Evolutionary conservation across 2,888 invertebrate genomes (phyloP), one percentile per base, ranked within the genome.

Genomic region (Empis stercorea): DNA sequence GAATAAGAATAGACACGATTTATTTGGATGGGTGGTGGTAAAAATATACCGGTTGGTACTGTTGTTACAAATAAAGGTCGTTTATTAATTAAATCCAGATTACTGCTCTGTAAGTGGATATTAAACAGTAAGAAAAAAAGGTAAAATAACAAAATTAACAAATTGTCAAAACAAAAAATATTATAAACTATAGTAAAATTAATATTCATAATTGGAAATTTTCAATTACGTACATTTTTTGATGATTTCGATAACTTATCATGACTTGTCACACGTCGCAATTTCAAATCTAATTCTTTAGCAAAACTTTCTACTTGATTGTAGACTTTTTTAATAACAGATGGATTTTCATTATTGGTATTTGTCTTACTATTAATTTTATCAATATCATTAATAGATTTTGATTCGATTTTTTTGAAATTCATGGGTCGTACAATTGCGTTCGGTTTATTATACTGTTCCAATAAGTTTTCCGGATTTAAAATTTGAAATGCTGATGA

Each of bases 21-120:
- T 38, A 58, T 53, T 46, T 59, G 49, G 51, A 61, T 50, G 54
- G 63, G 84, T 6, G 88, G 87, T 59, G 83, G 79, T 53, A 87
- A 68, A 62, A 87, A 88, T 57, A 80, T 78, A 3, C 88, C 88
- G 45, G 77, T 78, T 56, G 81, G 83, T 39, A 88, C 88, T 0
- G 87, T 87, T 10, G 86, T 87, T 53, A 87, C 79, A 61, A 88
- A 88, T 10, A 85, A 77, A 49, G 78, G 79, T 50, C 73, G 68
- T 43, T 68, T 70, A 46, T 58, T 53, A 44, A 56, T 46, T 47
- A 52, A 47, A 34, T 60, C 59, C 27, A 59, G 56, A 48, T 54
- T 57, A 48, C 58, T 59, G 37, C 55, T 59, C 23, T 27, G 23
- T 9, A 27, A 27, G 5, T 13, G n/a, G 7, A 5, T 34, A 34